Evolutionary conservation across 2,888 invertebrate species (phyloP).

Genomic region (Metalampra italica): DNA sequence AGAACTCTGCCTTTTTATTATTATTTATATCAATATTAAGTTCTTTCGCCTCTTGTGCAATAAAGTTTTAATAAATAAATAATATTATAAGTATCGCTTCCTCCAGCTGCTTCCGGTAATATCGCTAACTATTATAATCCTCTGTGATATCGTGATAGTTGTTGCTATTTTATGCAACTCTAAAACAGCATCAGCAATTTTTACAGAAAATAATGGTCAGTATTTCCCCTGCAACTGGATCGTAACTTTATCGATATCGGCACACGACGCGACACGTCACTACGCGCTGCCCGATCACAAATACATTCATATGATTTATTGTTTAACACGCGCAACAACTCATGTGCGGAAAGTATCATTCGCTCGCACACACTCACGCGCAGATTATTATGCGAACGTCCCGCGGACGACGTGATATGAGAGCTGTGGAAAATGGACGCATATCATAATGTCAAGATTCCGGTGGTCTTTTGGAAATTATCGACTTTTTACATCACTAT

Average conservation of each 20-base stretch:
- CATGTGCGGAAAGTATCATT: slow-evolving; percentile 65
- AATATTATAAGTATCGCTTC: no score
- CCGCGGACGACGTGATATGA: neutral
- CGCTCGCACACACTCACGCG: slow-evolving; percentile 41
- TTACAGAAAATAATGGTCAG: no score
- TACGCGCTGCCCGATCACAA: slow-evolving; percentile 56
- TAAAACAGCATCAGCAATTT: neutral
- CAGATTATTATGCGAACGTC: slow-evolving; percentile 3
- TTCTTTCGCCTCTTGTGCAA: no score
- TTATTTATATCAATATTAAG: no score
- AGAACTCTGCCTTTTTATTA: no score
- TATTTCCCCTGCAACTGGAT: no score
- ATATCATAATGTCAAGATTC: neutral
- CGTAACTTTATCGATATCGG: slow-evolving; percentile 6
- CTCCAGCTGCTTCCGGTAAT: no score
- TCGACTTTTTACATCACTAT: neutral
- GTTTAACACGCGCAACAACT: slow-evolving; percentile 64
- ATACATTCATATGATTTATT: slow-evolving; percentile 77
- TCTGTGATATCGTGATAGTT: no score
- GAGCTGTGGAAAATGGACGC: neutral
- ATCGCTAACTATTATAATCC: no score
- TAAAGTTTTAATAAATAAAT: no score
- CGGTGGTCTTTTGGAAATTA: neutral
- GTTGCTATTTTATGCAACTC: neutral
- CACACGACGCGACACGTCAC: slow-evolving; percentile 22